Base-by-base conservation (phyloP, 2,797 vertebrate species). In the Luscinia megarhynchos region DNA sequence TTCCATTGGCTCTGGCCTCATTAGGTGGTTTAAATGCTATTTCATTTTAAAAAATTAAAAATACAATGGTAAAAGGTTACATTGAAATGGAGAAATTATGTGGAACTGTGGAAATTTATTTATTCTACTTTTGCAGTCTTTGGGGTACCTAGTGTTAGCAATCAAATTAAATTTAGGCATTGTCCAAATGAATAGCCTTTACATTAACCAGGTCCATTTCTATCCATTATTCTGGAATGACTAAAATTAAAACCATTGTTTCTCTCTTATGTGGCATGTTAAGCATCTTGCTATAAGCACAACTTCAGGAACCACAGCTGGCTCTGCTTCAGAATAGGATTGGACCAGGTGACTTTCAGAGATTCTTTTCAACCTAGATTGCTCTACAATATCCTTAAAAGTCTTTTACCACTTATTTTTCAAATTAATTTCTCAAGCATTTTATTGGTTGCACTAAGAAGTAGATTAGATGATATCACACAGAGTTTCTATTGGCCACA, bases 21-120 rank as follows among this genome's bases (percentile, higher is more conserved):
- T 92, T 86, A 94, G 26, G n/a, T 6, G 6, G 40, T 95, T 93
- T 91, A 89, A 96, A 95, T 2, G 4, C n/a, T 32, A 77, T 76
- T 94, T 91, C 54, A 48, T 86, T 90, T 63, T 3, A 5, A 93
- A 90, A 95, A 92, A 93, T 85, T 92, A 79, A 94, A 95, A 94
- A 92, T 84, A 45, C 45, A 59, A 4, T 20, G 34, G 69, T 94
- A 88, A 91, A 96, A 93, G 38, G 27, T 59, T 92, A 57, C 27
- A 34, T 3, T 88, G 62, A 78, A 96, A 91, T 9, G 79, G 45
- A 9, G 2, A 87, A 87, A 66, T 84, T 7, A 50, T 54, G 51
- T 51, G 40, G 24, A 94, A 48, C 29, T 20, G 10, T 13, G 46
- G 50, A 53, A 73, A 27, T 66, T 81, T 26, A 58, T 81, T 70